These are phyloP conservation scores for Euphonia xanthogaster DNA, from an alignment of 2,797 vertebrate species.

Conservation along the genomic window DNA sequence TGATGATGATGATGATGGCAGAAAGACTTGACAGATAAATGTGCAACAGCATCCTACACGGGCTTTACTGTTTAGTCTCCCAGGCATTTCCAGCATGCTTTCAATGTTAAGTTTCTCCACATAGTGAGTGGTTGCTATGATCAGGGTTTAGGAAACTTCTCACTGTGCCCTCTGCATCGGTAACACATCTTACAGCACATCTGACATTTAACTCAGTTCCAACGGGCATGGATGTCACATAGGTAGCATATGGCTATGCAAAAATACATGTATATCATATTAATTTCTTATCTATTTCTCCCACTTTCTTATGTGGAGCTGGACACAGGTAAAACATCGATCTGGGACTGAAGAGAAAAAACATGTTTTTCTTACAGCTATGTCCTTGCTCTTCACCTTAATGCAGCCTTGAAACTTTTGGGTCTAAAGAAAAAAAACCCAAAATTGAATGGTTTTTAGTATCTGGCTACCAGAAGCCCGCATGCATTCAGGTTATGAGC, in stretches of 20 bases:
- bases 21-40: neutral
- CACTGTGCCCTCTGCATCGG: neutral
- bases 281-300: neutral
- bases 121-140: neutral
- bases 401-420: slow-evolving; percentile 45
- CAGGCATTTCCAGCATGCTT: neutral
- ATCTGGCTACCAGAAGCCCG: slow-evolving; percentile 30
- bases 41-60: neutral
- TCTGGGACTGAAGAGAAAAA: neutral
- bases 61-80: neutral
- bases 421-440: slow-evolving; percentile 16
- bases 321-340: neutral
- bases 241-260: neutral
- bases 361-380: slow-evolving; percentile 8
- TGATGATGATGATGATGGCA: neutral
- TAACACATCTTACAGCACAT: neutral
- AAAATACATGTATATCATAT: neutral
- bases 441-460: slow-evolving; percentile 16
- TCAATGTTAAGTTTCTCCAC: neutral
- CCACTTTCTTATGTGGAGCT: neutral
- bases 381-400: slow-evolving; percentile 34
- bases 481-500: neutral
- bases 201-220: neutral
- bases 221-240: neutral
- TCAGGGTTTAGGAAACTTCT: neutral